A percentile compares a stretch with the other conserved stretches of the same genome.
Conservation (phyloP, 2,113 vertebrate genomes). For the Psilopsiagon aurifrons region DNA sequence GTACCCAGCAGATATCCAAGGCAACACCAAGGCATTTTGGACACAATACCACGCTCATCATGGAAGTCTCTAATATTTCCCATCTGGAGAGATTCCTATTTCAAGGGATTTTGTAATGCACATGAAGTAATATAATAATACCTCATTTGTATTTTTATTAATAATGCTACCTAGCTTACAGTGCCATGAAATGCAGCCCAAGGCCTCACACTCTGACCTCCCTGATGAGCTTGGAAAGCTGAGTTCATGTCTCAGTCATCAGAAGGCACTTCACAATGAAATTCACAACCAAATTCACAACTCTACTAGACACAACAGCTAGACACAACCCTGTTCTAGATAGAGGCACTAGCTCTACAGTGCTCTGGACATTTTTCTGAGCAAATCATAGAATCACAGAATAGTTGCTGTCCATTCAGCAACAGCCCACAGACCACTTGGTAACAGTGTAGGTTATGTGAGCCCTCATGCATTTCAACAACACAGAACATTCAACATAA, state of each 20-base stretch:
- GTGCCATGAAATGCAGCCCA: background rate
- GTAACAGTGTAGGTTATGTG: fast-evolving
- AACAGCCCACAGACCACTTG: background rate
- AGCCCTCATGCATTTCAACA: background rate
- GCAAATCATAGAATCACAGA: background rate
- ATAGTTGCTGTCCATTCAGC: background rate
- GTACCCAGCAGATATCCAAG: background rate
- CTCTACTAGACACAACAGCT: background rate
- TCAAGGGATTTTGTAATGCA: background rate
- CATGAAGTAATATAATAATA: background rate
- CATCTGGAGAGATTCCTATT: background rate
- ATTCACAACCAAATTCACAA: background rate
- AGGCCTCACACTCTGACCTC: background rate
- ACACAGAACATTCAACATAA: background rate
- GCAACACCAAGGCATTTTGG: background rate
- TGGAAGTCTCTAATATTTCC: background rate
- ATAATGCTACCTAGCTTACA: background rate
- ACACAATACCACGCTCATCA: background rate
- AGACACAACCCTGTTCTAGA: background rate
- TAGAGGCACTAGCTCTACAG: background rate
- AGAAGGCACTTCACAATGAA: background rate
- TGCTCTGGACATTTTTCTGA: background rate
- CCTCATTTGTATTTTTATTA: background rate
- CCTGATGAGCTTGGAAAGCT: background rate
- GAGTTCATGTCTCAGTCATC: background rate